These are phyloP conservation scores for Leucania comma DNA, from an alignment of 2,888 invertebrate genomes.

Conservation along the genomic window DNA sequence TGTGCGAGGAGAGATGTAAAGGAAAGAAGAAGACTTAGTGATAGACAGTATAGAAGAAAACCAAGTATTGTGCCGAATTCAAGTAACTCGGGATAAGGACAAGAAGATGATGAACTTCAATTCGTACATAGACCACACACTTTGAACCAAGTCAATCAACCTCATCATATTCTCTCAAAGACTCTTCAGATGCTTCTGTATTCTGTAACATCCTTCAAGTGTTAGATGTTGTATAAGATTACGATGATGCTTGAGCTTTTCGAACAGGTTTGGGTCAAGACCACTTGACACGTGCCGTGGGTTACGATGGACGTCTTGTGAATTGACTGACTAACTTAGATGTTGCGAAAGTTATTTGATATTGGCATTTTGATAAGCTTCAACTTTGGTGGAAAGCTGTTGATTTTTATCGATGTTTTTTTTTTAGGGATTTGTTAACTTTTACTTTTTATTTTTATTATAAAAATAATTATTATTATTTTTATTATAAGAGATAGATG, in stretches of 20 bases:
- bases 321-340: conserved; percentile 10
- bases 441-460: too few species aligned
- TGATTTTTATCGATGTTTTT: background rate
- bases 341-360: conserved; percentile 30
- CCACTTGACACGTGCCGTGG: conserved; percentile 49
- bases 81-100: too few species aligned
- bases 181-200: conserved; percentile 27
- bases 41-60: too few species aligned
- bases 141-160: background rate
- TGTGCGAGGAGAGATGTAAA: too few species aligned
- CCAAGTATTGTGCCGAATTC: too few species aligned
- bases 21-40: too few species aligned
- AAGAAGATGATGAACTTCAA: background rate
- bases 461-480: too few species aligned
- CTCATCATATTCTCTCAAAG: conserved; percentile 6
- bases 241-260: conserved; percentile 48
- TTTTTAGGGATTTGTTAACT: too few species aligned
- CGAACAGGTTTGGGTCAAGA: conserved; percentile 60
- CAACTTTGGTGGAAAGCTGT: background rate
- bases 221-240: conserved; percentile 53
- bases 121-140: conserved; percentile 22
- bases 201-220: conserved; percentile 26
- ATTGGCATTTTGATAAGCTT: conserved; percentile 3
- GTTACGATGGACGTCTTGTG: conserved; percentile 27
- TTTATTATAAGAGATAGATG: too few species aligned